A percentile compares a stretch with the other conserved stretches of the same genome.
Conservation (phyloP, 2,797 vertebrate species). For the Sebastes miniatus region DNA sequence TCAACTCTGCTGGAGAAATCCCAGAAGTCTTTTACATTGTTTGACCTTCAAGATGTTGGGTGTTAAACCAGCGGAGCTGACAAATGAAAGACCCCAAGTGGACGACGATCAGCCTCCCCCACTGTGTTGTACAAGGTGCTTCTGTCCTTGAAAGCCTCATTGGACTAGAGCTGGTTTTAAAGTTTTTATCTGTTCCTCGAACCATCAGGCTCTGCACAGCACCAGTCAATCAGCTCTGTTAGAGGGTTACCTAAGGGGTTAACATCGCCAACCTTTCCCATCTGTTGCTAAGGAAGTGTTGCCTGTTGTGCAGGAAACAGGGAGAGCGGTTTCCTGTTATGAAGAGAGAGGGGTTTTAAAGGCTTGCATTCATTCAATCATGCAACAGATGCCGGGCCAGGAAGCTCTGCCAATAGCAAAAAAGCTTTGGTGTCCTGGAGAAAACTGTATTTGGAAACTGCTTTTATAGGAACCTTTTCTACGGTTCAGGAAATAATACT, state of each 20-base stretch:
- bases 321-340: slow-evolving; percentile 99
- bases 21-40: slow-evolving; percentile 53
- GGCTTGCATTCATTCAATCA: slow-evolving; percentile 92
- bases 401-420: slow-evolving; percentile 83
- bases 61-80: slow-evolving; percentile 69
- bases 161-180: slow-evolving; percentile 30
- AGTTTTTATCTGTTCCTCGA: slow-evolving; percentile 50
- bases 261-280: slow-evolving; percentile 86
- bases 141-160: slow-evolving; percentile 73
- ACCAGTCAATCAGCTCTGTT: slow-evolving; percentile 56
- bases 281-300: slow-evolving; percentile 92
- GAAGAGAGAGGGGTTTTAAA: slow-evolving; percentile 89
- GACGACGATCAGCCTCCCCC: slow-evolving; percentile 51
- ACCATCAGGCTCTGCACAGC: slow-evolving; percentile 42
- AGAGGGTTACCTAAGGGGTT: slow-evolving; percentile 82
- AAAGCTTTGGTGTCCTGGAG: slow-evolving; percentile 68
- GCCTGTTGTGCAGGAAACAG: slow-evolving; percentile 97
- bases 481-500: slow-evolving; percentile 57
- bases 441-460: slow-evolving; percentile 74
- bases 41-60: slow-evolving; percentile 76
- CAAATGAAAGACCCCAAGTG: slow-evolving; percentile 68
- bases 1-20: slow-evolving; percentile 46
- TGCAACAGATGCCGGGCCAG: slow-evolving; percentile 87
- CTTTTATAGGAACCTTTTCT: slow-evolving; percentile 71
- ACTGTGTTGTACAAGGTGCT: slow-evolving; percentile 56